These are phyloP conservation scores for Antheraea assamensis DNA, from an alignment of 2,888 invertebrate genomes.

Conservation along the genomic window DNA sequence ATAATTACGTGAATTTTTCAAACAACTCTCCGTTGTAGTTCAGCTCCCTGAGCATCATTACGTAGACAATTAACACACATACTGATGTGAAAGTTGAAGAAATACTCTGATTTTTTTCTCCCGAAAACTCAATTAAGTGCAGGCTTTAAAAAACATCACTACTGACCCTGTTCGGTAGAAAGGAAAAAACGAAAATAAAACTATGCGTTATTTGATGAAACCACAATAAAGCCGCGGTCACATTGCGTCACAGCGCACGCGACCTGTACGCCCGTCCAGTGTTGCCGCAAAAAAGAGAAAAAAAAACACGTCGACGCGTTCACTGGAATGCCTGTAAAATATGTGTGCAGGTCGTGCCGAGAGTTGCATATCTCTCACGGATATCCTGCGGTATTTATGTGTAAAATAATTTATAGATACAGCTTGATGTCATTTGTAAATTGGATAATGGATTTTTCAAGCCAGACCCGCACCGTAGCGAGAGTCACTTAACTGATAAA, in stretches of 20 bases:
- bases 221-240: conserved; percentile 51
- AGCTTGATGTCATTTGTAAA: not conserved
- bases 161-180: not conserved
- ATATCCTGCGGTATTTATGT: conserved; percentile 11
- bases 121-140: not conserved
- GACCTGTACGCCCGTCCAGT: conserved; percentile 33
- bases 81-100: too few species aligned
- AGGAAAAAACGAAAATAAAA: not conserved
- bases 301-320: conserved; percentile 64
- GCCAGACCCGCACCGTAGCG: not conserved
- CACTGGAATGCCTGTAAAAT: conserved; percentile 57
- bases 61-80: too few species aligned
- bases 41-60: too few species aligned
- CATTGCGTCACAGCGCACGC: conserved; percentile 45
- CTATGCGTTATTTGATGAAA: conserved; percentile 56
- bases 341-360: conserved; percentile 41
- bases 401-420: conserved; percentile 2
- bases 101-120: too few species aligned
- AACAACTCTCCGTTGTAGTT: too few species aligned
- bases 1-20: too few species aligned
- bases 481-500: not conserved
- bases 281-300: conserved; percentile 41
- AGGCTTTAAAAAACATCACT: not conserved
- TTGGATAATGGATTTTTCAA: conserved; percentile 11
- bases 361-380: conserved; percentile 1